Conservation (phyloP, 2,797 vertebrate genomes). For the Crax fasciolata region DNA sequence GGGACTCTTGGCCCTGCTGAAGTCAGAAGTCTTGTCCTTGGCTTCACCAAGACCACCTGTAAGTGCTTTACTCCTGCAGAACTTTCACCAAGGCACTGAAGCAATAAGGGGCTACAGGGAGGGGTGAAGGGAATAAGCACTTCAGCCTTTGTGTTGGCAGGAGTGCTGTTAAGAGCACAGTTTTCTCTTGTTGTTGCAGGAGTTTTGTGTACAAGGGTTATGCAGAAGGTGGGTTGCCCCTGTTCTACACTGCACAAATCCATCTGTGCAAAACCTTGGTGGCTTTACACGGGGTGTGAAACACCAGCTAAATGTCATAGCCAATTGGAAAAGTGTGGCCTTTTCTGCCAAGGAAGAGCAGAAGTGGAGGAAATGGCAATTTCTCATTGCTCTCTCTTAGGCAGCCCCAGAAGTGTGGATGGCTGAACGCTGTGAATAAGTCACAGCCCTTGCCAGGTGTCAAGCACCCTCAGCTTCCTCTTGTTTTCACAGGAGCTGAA, state of each 20-base stretch:
- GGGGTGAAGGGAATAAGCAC: not conserved
- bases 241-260: not conserved
- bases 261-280: not conserved
- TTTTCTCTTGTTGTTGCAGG: not conserved
- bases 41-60: not conserved
- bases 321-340: not conserved
- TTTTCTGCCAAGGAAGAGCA: not conserved
- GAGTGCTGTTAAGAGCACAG: not conserved
- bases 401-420: not conserved
- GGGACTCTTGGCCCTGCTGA: not conserved
- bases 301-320: not conserved
- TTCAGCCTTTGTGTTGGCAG: not conserved
- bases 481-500: not conserved
- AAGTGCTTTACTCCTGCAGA: not conserved
- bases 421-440: not conserved
- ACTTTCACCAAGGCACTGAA: not conserved
- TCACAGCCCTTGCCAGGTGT: not conserved
- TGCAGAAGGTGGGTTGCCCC: not conserved
- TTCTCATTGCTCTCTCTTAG: not conserved
- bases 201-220: not conserved
- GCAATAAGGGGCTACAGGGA: not conserved
- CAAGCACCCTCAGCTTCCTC: not conserved
- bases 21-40: not conserved
- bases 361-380: not conserved
- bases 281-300: not conserved